phyloP scores from a whole-genome alignment of 2,113 vertebrate species.

The Lipophrys pholis region DNA sequence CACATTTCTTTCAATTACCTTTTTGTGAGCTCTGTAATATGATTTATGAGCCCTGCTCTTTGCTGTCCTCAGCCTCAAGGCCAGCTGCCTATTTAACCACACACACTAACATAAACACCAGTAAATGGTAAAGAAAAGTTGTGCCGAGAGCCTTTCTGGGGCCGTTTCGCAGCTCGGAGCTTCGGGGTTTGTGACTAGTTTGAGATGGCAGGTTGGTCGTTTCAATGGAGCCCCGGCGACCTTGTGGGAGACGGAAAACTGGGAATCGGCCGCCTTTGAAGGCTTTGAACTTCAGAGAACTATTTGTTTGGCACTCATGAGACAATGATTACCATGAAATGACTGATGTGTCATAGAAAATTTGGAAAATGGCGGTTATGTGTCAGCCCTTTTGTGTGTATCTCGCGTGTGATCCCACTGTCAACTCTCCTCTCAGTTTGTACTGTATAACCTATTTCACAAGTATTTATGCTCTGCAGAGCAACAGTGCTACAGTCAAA shows the following conservation, averaged over 20 bases:
- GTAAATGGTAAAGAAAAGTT: conserved; percentile 45
- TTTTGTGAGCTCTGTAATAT: conserved; percentile 60
- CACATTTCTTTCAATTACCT: conserved; percentile 60
- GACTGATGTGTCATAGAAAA: conserved; percentile 61
- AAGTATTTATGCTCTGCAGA: conserved; percentile 46
- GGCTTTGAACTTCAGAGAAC: conserved; percentile 62
- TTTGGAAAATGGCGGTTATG: conserved; percentile 53
- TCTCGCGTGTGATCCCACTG: conserved; percentile 55
- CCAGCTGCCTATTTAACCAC: conserved; percentile 33
- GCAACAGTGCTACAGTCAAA: conserved; percentile 37
- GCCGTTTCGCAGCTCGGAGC: conserved; percentile 24
- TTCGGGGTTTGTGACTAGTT: conserved; percentile 39
- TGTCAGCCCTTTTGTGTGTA: conserved; percentile 55
- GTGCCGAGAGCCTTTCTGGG: conserved; percentile 18
- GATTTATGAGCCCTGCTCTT: conserved; percentile 65
- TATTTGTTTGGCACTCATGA: conserved; percentile 75
- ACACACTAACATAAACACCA: conserved; percentile 41
- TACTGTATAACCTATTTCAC: conserved; percentile 47
- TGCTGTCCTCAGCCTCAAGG: conserved; percentile 41
- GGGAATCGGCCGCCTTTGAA: conserved; percentile 45
- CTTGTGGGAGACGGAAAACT: conserved; percentile 29
- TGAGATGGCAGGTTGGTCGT: conserved; percentile 48
- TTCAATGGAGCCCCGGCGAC: conserved; percentile 28
- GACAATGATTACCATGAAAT: conserved; percentile 66
- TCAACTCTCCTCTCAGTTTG: conserved; percentile 53